phyloP scores from a whole-genome alignment of 30 jellyfish, hydroid and myxozoan genomes.

The Aurelia aurita region DNA sequence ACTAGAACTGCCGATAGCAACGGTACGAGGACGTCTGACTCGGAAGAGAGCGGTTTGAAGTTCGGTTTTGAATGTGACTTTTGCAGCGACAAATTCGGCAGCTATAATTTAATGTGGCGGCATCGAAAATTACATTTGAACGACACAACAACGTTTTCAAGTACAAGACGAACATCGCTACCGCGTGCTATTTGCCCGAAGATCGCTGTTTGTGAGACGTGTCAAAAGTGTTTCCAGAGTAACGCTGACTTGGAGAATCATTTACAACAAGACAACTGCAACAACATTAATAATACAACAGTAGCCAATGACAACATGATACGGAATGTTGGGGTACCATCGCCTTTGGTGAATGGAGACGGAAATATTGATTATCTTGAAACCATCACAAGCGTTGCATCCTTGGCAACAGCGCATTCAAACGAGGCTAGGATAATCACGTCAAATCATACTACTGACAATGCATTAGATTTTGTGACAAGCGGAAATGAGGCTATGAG shows the following conservation, averaged over 20 bases:
- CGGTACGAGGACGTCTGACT: neutral
- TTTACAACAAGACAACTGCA: constrained; percentile 1
- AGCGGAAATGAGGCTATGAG: constrained; percentile 13
- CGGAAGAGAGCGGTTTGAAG: constrained; percentile 14
- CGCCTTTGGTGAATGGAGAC: neutral
- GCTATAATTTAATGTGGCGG: constrained; percentile 67
- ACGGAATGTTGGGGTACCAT: neutral
- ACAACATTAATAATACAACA: neutral
- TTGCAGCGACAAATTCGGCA: constrained; percentile 58
- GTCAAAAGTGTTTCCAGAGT: constrained; percentile 45
- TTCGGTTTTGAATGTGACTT: constrained; percentile 78
- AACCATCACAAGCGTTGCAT: too few species aligned
- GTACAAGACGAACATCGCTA: constrained; percentile 6
- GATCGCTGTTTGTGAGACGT: constrained; percentile 34
- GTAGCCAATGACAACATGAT: neutral
- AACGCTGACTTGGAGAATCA: constrained; percentile 48
- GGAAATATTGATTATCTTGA: neutral
- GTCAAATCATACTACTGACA: neutral
- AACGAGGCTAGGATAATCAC: neutral
- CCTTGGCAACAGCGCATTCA: neutral
- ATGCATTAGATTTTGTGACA: constrained; percentile 8
- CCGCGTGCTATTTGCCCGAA: constrained; percentile 74
- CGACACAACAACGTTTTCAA: constrained; percentile 29
- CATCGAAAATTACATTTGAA: constrained; percentile 63
- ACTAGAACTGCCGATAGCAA: neutral